Base-by-base conservation (phyloP, 2,797 vertebrate genomes). In the Hirundo rustica region DNA sequence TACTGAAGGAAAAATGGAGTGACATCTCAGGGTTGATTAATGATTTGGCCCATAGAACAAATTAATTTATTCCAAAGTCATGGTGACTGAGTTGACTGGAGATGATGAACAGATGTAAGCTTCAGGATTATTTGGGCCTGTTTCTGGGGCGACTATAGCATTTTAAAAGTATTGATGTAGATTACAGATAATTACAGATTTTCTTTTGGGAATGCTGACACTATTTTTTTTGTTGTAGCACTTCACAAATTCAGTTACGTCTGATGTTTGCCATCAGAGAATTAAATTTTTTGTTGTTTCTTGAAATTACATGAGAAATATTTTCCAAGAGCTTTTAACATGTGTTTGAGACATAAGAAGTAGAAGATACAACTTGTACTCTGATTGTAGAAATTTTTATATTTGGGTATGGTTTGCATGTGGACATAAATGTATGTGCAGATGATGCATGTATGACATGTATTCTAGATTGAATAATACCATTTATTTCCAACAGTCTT, bases 61-160 rank as follows among this genome's bases (percentile, higher is more conserved):
- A 54, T 87, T 92, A 61, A 91, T 96, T 97, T 97, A 92, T 96
- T 97, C 53, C 32, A 45, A 96, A 97, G 38, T 91, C 20, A 44
- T n/a, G 32, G 45, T 60, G 60, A 78, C 34, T 61, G 67, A 44
- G 29, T 88, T 84, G 78, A 72, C 85, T 85, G 72, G 89, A 94
- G 80, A 80, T 93, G 96, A 96, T 95, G 92, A 97, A 97, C 60
- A 48, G 88, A 96, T 96, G 90, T 85, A 91, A 89, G 27, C 60
- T 91, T 53, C 53, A 92, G 68, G 93, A 95, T 94, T 96, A 95
- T 93, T 94, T 88, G 78, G 86, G 72, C 47, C 38, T 88, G 88
- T 89, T 80, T 92, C 83, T 90, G 20, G 94, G 91, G 61, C 64
- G 95, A 79, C 80, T 95, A 74, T 95, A 70, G 84, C 34, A 93